Conservation (phyloP, 1,140 invertebrate genomes). For the Drosophila funebris region DNA sequence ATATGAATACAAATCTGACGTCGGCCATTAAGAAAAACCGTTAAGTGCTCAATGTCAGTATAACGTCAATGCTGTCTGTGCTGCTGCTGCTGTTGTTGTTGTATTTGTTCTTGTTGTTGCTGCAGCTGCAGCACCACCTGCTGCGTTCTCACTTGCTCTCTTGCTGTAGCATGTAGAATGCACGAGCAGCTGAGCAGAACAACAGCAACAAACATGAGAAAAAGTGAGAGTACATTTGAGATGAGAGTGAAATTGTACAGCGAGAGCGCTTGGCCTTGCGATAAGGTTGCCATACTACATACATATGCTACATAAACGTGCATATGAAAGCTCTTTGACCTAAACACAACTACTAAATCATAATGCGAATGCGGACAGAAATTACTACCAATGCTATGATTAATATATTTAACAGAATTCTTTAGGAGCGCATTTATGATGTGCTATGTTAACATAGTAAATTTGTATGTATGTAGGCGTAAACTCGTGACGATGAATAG, state of each 20-base stretch:
- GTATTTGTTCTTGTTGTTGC: neutral
- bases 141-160: constrained; percentile 4
- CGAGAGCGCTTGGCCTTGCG: constrained; percentile 23
- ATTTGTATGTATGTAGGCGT: constrained; percentile 7
- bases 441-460: neutral
- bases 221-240: constrained; percentile 36
- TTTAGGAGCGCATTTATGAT: neutral
- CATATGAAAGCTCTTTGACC: neutral
- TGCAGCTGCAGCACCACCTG: constrained; percentile 24
- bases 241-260: constrained; percentile 43
- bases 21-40: constrained; percentile 59
- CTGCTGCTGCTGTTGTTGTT: constrained; percentile 25
- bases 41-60: constrained; percentile 64
- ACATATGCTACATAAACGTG: neutral
- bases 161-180: neutral
- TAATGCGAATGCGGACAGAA: neutral
- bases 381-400: neutral
- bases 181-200: constrained; percentile 1
- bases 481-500: constrained; percentile 15
- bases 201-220: constrained; percentile 13
- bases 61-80: constrained; percentile 45
- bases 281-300: neutral
- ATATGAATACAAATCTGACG: constrained; percentile 31
- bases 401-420: constrained; percentile 1
- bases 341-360: no score